Evolutionary conservation across 2,797 vertebrate species (phyloP).

Genomic region (Pelobates cultripes): DNA sequence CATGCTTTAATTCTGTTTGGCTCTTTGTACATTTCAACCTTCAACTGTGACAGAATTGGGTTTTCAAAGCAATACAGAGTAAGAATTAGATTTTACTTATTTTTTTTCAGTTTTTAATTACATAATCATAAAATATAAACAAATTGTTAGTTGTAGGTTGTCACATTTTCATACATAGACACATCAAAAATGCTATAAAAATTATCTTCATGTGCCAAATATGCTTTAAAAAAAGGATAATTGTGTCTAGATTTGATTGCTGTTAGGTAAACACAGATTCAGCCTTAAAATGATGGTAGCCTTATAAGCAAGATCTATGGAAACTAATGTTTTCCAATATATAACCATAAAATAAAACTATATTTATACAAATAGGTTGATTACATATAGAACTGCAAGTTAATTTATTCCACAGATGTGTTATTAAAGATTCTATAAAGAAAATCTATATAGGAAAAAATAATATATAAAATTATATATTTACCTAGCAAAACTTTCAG

Average conservation of each 20-base stretch:
- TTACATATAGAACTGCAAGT: too few relatives aligned
- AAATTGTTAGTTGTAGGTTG: not conserved
- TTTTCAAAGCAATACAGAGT: conserved; percentile 76
- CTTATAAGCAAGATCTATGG: conserved; percentile 61
- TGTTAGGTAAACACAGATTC: conserved; percentile 56
- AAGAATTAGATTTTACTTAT: conserved; percentile 44
- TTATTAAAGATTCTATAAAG: too few relatives aligned
- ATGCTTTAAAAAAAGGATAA: conserved; percentile 65
- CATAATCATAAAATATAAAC: not conserved
- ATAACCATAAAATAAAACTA: too few relatives aligned
- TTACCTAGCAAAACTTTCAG: too few relatives aligned
- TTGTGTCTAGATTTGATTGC: conserved; percentile 46
- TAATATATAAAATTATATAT: too few relatives aligned
- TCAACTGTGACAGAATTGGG: conserved; percentile 67
- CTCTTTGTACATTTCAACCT: conserved; percentile 66
- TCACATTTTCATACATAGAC: conserved; percentile 6
- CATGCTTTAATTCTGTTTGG: conserved; percentile 64
- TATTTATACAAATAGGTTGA: too few relatives aligned
- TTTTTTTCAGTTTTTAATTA: not conserved
- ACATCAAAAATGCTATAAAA: not conserved
- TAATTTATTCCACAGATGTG: too few relatives aligned
- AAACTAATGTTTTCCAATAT: too few relatives aligned
- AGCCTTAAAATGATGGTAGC: conserved; percentile 73
- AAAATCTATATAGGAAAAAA: too few relatives aligned
- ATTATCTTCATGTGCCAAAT: conserved; percentile 75